phyloP scores from a whole-genome alignment of 2,888 invertebrate species.

The Bembecia ichneumoniformis region DNA sequence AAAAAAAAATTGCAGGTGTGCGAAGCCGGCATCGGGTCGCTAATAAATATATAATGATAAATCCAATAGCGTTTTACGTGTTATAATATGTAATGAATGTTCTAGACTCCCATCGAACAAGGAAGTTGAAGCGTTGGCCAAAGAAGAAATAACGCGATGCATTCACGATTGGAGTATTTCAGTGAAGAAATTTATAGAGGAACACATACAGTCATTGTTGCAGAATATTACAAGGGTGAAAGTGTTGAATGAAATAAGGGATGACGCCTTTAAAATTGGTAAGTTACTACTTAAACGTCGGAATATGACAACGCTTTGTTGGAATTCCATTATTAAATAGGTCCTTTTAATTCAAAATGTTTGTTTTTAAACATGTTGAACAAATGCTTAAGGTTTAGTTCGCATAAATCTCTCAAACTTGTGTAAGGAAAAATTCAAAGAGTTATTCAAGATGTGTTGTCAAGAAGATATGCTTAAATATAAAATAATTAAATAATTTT shows the following conservation, averaged over 20 bases:
- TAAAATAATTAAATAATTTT: too few relatives aligned
- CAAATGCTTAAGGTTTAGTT: too few relatives aligned
- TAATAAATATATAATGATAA: too few relatives aligned
- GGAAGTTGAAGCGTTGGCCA: slow-evolving; percentile 38
- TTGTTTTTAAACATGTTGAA: too few relatives aligned
- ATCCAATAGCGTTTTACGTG: too few relatives aligned
- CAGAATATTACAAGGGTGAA: slow-evolving; percentile 78
- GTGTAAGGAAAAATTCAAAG: neutral
- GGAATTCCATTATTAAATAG: too few relatives aligned
- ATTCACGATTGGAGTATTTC: slow-evolving; percentile 77
- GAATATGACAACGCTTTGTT: too few relatives aligned
- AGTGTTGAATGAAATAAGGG: slow-evolving; percentile 79
- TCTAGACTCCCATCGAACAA: slow-evolving; percentile 45
- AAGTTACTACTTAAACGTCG: slow-evolving; percentile 15
- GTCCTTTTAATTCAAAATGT: too few relatives aligned
- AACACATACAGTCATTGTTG: slow-evolving; percentile 73
- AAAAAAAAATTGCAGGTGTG: too few relatives aligned
- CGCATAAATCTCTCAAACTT: too few relatives aligned
- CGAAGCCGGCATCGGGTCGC: too few relatives aligned
- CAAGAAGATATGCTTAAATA: too few relatives aligned
- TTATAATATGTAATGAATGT: neutral
- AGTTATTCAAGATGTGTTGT: neutral
- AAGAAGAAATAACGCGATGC: slow-evolving; percentile 43
- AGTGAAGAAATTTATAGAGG: slow-evolving; percentile 71
- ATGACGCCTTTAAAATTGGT: slow-evolving; percentile 77